Conservation (phyloP, 2,113 vertebrate genomes). For the Acanthochromis polyacanthus region DNA sequence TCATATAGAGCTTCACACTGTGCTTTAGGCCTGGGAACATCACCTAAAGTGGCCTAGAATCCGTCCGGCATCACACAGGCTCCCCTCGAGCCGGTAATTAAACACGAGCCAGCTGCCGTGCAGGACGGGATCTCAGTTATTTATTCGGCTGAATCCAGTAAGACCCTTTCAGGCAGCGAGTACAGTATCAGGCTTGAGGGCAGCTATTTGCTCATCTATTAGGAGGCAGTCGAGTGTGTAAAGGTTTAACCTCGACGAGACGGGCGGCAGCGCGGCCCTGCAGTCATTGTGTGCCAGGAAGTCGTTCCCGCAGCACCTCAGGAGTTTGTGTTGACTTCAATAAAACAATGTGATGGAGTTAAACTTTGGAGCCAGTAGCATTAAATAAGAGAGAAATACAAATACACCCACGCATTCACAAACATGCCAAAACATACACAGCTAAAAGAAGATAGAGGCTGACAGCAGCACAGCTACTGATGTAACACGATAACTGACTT, state of each 20-base stretch:
- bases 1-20: background rate
- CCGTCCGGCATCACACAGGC: constrained; percentile 17
- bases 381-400: constrained; percentile 12
- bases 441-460: background rate
- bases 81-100: constrained; percentile 56
- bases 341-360: constrained; percentile 43
- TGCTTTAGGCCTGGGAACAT: constrained; percentile 34
- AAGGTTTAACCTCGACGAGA: constrained; percentile 63
- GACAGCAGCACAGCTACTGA: background rate
- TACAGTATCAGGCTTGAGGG: constrained; percentile 64
- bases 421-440: constrained; percentile 2
- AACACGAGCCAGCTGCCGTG: constrained; percentile 65
- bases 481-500: background rate
- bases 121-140: constrained; percentile 62
- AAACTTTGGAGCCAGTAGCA: constrained; percentile 36
- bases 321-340: constrained; percentile 40
- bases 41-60: constrained; percentile 41
- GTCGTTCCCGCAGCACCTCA: constrained; percentile 32
- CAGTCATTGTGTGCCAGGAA: constrained; percentile 17
- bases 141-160: constrained; percentile 77
- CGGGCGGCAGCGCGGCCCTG: constrained; percentile 9
- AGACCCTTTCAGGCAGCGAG: constrained; percentile 61
- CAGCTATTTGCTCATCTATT: constrained; percentile 74
- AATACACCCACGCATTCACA: background rate
- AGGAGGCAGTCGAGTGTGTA: constrained; percentile 68